Evolutionary conservation across 2,888 invertebrate genomes (phyloP).

Genomic region (Hololepta plana): DNA sequence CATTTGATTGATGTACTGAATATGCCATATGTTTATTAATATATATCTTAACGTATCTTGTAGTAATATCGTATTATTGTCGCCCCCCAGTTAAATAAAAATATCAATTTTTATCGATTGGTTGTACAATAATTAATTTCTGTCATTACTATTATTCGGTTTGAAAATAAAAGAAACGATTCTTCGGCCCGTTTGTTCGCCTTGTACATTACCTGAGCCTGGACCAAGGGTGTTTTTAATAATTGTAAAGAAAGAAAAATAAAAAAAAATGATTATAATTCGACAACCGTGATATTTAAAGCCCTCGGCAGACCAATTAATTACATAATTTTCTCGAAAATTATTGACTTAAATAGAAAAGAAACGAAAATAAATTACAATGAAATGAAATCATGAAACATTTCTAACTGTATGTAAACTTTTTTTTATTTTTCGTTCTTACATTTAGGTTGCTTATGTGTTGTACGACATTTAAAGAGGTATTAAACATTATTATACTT

Average conservation of each 20-base stretch:
- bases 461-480: conserved; percentile 20
- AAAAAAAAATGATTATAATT: conserved; percentile 4
- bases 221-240: conserved; percentile 21
- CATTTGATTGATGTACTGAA: conserved; percentile 15
- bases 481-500: too few relatives aligned
- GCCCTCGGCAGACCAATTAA: conserved; percentile 23
- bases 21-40: conserved; percentile 13
- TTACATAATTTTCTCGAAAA: too few relatives aligned
- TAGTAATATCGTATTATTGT: conserved; percentile 14
- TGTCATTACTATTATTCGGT: conserved; percentile 5
- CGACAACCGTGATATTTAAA: conserved; percentile 8
- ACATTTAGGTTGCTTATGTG: conserved; percentile 24
- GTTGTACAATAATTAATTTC: too few relatives aligned
- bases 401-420: too few relatives aligned
- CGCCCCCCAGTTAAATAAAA: too few relatives aligned
- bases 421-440: too few relatives aligned
- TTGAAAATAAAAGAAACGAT: conserved; percentile 12
- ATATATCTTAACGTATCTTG: conserved; percentile 6
- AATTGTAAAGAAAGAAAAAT: conserved; percentile 1
- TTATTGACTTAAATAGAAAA: too few relatives aligned
- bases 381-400: too few relatives aligned
- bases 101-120: too few relatives aligned
- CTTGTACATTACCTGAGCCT: conserved; percentile 22
- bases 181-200: conserved; percentile 15
- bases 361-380: too few relatives aligned